Conservation (phyloP, 1,140 invertebrate species). For the Pogonomyrmex californicus region DNA sequence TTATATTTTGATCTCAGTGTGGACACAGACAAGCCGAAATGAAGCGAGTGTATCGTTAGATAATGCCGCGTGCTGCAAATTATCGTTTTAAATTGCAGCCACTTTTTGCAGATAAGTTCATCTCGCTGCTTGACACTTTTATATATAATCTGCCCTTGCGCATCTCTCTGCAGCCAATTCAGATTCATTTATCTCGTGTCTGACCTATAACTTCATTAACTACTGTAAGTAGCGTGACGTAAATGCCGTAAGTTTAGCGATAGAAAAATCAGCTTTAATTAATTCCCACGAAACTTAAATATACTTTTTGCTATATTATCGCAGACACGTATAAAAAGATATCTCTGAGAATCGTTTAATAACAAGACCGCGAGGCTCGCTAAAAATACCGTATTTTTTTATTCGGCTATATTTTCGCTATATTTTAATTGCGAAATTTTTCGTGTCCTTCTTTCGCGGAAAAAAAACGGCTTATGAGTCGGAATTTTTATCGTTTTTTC, state of each 20-base stretch:
- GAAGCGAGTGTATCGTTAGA: slow-evolving; percentile 13
- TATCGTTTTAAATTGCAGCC: slow-evolving; percentile 19
- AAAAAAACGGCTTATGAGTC: not conserved
- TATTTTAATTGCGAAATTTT: not conserved
- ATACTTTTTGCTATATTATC: not conserved
- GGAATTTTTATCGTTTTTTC: slow-evolving; percentile 28
- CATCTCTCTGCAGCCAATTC: not conserved
- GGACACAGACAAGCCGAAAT: slow-evolving; percentile 11
- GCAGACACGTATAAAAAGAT: slow-evolving; percentile 3
- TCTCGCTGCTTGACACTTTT: slow-evolving; percentile 20
- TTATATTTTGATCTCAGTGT: slow-evolving; percentile 41
- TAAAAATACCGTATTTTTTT: not conserved
- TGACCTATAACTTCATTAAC: not conserved
- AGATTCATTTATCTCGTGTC: slow-evolving; percentile 5
- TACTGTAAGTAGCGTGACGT: not conserved
- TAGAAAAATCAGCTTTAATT: not conserved
- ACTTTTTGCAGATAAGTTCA: not conserved
- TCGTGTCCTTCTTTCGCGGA: not conserved
- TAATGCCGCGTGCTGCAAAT: not conserved
- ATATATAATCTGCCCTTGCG: not conserved
- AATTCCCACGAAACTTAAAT: not conserved
- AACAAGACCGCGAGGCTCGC: not conserved
- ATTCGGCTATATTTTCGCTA: not conserved
- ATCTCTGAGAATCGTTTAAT: not conserved
- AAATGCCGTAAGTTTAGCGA: not conserved